Percentiles rank a stretch among this genome's conserved stretches.
phyloP scores from a whole-genome alignment of 2,888 invertebrate genomes.

The Apodemia hepburni region DNA sequence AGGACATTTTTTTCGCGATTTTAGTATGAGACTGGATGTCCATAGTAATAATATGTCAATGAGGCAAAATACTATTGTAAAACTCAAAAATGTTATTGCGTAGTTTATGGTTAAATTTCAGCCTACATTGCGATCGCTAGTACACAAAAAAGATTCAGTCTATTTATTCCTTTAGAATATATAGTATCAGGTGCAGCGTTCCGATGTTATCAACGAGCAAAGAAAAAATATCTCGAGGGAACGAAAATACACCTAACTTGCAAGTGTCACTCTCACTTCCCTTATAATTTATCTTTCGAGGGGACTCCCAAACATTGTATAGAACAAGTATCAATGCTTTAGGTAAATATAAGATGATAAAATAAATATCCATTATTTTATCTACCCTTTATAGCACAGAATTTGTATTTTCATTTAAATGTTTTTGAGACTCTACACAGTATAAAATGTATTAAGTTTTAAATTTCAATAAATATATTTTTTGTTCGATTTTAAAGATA shows the following conservation, averaged over 20 bases:
- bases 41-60: no score
- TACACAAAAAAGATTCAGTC: no score
- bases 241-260: conserved; percentile 34
- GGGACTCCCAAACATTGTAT: conserved; percentile 32
- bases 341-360: conserved; percentile 10
- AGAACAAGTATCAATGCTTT: conserved; percentile 12
- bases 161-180: background rate
- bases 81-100: no score
- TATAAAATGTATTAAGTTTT: background rate
- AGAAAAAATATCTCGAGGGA: conserved; percentile 42
- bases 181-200: conserved; percentile 31
- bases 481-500: background rate
- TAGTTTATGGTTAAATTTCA: no score
- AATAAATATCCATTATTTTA: conserved; percentile 2
- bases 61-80: no score
- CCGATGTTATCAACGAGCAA: conserved; percentile 54
- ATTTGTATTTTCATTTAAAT: background rate
- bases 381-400: background rate
- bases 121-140: no score
- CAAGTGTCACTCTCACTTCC: conserved; percentile 38
- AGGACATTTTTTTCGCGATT: no score
- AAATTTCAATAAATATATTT: background rate
- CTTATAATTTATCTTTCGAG: conserved; percentile 54
- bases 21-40: no score
- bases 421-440: background rate